These are phyloP conservation scores for Drosophila parabipectinata DNA, from an alignment of 1,140 invertebrate genomes.

Conservation along the genomic window DNA sequence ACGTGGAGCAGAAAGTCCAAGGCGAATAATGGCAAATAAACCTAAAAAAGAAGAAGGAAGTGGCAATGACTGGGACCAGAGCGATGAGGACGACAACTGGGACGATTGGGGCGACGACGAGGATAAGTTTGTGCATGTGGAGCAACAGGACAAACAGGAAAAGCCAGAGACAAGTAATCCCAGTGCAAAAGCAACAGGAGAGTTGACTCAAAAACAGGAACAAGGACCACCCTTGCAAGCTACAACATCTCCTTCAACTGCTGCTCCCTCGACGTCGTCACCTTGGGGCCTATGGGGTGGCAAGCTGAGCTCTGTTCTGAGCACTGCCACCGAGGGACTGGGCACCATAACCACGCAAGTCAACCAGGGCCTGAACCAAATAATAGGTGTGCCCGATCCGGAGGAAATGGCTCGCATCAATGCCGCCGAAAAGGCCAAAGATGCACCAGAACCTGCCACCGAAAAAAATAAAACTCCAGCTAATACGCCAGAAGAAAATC, in stretches of 20 bases:
- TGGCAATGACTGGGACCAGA: conserved; percentile 84
- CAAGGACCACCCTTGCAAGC: neutral
- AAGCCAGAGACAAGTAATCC: conserved; percentile 16
- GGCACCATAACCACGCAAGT: conserved; percentile 91
- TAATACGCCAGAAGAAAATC: conserved; percentile 26
- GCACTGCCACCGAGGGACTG: conserved; percentile 89
- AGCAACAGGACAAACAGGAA: conserved; percentile 21
- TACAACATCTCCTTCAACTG: neutral
- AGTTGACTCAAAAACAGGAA: conserved; percentile 22
- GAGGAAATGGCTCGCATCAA: conserved; percentile 88
- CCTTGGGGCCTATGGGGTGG: conserved; percentile 86
- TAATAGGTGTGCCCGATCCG: conserved; percentile 91
- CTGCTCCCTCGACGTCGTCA: conserved; percentile 9
- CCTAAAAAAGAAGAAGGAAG: conserved; percentile 34
- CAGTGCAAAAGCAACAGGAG: conserved; percentile 33
- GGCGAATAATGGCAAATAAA: conserved; percentile 62
- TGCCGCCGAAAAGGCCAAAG: conserved; percentile 67
- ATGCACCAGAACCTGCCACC: conserved; percentile 1
- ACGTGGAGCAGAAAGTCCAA: conserved; percentile 50
- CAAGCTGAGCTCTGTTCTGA: conserved; percentile 89
- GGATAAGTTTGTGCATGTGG: conserved; percentile 67
- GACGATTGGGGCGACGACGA: conserved; percentile 86
- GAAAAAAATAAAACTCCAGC: neutral
- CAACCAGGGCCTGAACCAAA: conserved; percentile 89
- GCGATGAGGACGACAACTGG: conserved; percentile 86